phyloP scores from a whole-genome alignment of 2,888 invertebrate species.

The Osmoderma eremita region DNA sequence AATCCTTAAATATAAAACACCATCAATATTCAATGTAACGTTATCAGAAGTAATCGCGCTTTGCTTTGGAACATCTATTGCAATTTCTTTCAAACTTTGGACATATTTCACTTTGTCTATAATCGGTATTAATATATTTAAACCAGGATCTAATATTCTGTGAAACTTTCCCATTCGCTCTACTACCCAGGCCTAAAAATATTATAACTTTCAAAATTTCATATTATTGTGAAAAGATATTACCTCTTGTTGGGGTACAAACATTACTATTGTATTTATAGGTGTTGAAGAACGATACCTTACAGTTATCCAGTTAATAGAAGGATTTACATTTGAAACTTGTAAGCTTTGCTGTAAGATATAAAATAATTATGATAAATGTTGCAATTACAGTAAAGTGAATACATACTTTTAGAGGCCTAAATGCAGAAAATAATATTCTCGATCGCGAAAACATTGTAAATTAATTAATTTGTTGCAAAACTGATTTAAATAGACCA shows the following conservation, averaged over 20 bases:
- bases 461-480: slow-evolving; percentile 31
- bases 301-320: slow-evolving; percentile 48
- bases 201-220: slow-evolving; percentile 20
- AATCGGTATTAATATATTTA: slow-evolving; percentile 91
- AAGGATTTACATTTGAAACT: slow-evolving; percentile 37
- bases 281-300: slow-evolving; percentile 73
- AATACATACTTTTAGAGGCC: slow-evolving; percentile 61
- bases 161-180: slow-evolving; percentile 99
- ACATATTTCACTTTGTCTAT: slow-evolving; percentile 96
- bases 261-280: slow-evolving; percentile 92
- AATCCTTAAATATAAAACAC: slow-evolving; percentile 94
- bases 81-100: slow-evolving; percentile 98
- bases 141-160: slow-evolving; percentile 91
- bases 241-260: slow-evolving; percentile 99
- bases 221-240: slow-evolving; percentile 39
- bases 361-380: neutral
- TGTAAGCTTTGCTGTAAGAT: slow-evolving; percentile 42
- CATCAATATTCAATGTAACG: slow-evolving; percentile 96
- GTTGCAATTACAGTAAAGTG: slow-evolving; percentile 21
- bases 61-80: slow-evolving; percentile 98
- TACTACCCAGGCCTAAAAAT: slow-evolving; percentile 90
- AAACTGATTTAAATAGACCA: neutral
- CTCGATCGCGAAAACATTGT: slow-evolving; percentile 66
- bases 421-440: slow-evolving; percentile 61
- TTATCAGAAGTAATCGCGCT: slow-evolving; percentile 98